Conservation (phyloP, 2,113 vertebrate genomes). For the Cnemophilus loriae region DNA sequence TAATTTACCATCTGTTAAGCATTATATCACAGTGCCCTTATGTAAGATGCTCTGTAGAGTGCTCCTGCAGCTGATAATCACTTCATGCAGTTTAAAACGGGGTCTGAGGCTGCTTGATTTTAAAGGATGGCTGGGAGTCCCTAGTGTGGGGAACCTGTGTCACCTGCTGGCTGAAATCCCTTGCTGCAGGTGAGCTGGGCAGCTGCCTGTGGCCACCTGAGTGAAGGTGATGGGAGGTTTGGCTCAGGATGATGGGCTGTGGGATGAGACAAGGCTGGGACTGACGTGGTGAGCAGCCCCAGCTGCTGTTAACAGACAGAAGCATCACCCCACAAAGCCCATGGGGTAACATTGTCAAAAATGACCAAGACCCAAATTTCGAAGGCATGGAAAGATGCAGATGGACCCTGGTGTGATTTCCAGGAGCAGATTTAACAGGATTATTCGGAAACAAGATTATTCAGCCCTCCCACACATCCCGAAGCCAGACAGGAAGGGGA, state of each 20-base stretch:
- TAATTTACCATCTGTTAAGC: conserved; percentile 47
- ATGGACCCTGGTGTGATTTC: not conserved
- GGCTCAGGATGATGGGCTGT: not conserved
- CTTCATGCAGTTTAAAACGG: not conserved
- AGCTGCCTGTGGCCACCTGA: not conserved
- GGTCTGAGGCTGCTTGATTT: not conserved
- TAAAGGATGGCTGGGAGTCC: not conserved
- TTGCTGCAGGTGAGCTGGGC: not conserved
- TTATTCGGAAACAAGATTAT: not conserved
- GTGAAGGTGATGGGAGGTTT: not conserved
- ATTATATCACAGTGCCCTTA: not conserved
- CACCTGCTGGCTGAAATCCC: conserved; percentile 31
- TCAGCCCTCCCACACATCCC: not conserved
- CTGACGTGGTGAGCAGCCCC: not conserved
- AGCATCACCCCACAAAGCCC: not conserved
- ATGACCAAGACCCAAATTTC: not conserved
- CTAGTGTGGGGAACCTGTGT: not conserved
- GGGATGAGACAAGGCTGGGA: not conserved
- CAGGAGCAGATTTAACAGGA: not conserved
- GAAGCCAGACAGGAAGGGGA: not conserved
- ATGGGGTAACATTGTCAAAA: not conserved
- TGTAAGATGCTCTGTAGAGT: not conserved
- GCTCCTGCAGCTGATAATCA: not conserved
- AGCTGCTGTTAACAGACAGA: not conserved
- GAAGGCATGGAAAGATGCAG: not conserved